These are phyloP conservation scores for Larimichthys crocea DNA, from an alignment of 2,113 vertebrate genomes.

Conservation along the genomic window DNA sequence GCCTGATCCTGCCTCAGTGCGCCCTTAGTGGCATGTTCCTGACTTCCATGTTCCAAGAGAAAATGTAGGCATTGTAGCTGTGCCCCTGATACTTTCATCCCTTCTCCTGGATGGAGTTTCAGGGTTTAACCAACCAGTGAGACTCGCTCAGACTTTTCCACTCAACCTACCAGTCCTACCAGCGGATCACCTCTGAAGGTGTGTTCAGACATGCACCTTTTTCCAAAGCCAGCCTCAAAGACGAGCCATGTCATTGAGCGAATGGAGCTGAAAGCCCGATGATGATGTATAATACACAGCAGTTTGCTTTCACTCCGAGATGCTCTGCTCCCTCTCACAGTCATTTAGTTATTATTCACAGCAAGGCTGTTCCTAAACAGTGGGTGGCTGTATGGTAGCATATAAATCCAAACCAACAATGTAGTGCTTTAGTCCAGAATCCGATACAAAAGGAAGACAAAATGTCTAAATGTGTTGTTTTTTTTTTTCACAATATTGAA, in stretches of 20 bases:
- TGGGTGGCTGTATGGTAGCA: not conserved
- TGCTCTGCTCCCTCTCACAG: conserved; percentile 30
- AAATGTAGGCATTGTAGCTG: too few relatives aligned
- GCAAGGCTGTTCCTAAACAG: conserved; percentile 19
- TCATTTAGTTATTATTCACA: conserved; percentile 55
- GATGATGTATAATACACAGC: conserved; percentile 24
- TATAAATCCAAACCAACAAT: conserved; percentile 24
- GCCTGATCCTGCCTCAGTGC: too few relatives aligned
- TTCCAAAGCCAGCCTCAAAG: conserved; percentile 1
- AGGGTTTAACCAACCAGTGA: too few relatives aligned
- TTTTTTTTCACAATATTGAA: conserved; percentile 22
- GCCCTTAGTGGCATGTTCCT: too few relatives aligned
- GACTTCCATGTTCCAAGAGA: too few relatives aligned
- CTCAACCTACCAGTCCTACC: too few relatives aligned
- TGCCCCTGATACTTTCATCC: too few relatives aligned
- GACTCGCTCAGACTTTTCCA: too few relatives aligned
- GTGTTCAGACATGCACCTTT: not conserved
- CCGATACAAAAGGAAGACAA: conserved; percentile 23
- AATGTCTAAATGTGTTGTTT: conserved; percentile 1
- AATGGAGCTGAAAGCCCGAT: conserved; percentile 6
- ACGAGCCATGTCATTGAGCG: conserved; percentile 38
- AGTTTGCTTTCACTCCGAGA: conserved; percentile 23
- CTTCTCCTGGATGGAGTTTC: too few relatives aligned
- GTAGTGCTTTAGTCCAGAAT: conserved; percentile 30
- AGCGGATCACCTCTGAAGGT: not conserved